phyloP scores from a whole-genome alignment of 1,140 invertebrate genomes.

The Pogonomyrmex barbatus region DNA sequence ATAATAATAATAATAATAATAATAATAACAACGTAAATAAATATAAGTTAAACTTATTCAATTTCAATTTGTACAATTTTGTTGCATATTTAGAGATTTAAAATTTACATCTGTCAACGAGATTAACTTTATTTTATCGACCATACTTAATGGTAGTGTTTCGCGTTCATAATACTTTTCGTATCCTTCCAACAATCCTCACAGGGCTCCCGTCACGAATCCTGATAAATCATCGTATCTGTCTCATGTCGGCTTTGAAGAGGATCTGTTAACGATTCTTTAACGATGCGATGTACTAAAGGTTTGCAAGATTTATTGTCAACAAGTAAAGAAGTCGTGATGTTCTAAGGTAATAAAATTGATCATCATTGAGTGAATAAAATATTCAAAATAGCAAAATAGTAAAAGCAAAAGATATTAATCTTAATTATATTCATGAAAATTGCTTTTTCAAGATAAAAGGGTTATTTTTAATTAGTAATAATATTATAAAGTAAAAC shows the following conservation, averaged over 20 bases:
- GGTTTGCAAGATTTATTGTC: constrained; percentile 40
- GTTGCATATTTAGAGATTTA: background rate
- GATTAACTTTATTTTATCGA: constrained; percentile 31
- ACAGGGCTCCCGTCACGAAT: constrained; percentile 57
- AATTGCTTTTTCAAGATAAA: background rate
- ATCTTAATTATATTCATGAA: background rate
- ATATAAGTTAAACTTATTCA: too few species aligned
- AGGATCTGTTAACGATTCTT: constrained; percentile 71
- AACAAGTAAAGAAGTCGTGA: constrained; percentile 44
- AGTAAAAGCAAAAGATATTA: background rate
- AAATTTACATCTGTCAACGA: background rate
- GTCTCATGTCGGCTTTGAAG: constrained; percentile 51
- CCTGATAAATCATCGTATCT: constrained; percentile 71
- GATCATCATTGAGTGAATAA: constrained; percentile 46
- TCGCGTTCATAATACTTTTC: constrained; percentile 46
- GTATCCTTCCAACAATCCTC: constrained; percentile 57
- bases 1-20: background rate
- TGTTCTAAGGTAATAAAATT: constrained; percentile 30
- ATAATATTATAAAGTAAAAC: background rate
- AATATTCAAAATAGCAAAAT: constrained; percentile 34
- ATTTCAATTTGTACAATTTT: background rate
- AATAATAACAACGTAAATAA: too few species aligned
- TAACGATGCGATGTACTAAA: constrained; percentile 68
- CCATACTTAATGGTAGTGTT: background rate
- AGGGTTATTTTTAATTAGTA: background rate